Evolutionary conservation across 30 jellyfish, hydroid and myxozoan species (phyloP).

Genomic region (Cassiopea andromeda): DNA sequence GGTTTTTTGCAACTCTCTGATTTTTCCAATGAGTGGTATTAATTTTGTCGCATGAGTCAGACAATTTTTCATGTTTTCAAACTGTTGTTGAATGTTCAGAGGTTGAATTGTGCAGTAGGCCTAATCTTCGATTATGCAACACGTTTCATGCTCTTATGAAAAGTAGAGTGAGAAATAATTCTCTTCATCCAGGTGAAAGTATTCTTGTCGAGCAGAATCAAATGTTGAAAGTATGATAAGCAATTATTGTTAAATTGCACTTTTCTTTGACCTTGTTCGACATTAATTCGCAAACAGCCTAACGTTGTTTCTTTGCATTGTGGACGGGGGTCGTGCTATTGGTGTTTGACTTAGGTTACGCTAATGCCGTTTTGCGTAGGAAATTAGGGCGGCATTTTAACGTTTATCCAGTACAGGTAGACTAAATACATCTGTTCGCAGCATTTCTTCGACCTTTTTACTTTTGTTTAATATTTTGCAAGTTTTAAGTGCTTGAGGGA

Average conservation of each 20-base stretch:
- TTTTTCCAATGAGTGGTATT: too few species aligned
- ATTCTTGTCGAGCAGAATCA: too few species aligned
- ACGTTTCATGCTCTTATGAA: too few species aligned
- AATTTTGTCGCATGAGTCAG: too few species aligned
- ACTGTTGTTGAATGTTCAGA: too few species aligned
- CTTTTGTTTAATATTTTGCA: background rate
- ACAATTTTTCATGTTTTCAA: too few species aligned
- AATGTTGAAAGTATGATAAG: too few species aligned
- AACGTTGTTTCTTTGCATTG: background rate
- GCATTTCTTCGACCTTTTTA: background rate
- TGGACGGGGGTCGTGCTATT: slow-evolving; percentile 22
- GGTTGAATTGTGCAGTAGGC: too few species aligned
- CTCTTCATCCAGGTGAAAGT: too few species aligned
- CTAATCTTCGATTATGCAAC: too few species aligned
- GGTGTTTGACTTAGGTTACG: background rate
- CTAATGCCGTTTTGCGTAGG: background rate
- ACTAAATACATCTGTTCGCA: background rate
- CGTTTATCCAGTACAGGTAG: background rate
- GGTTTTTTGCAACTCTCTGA: too few species aligned
- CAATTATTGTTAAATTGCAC: background rate
- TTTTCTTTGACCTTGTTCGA: background rate
- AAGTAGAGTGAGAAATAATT: too few species aligned
- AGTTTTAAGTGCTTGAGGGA: background rate
- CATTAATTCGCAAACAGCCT: background rate
- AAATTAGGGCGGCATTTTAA: background rate